These are phyloP conservation scores for Agrochola litura DNA, from an alignment of 2,888 invertebrate species.

Conservation along the genomic window DNA sequence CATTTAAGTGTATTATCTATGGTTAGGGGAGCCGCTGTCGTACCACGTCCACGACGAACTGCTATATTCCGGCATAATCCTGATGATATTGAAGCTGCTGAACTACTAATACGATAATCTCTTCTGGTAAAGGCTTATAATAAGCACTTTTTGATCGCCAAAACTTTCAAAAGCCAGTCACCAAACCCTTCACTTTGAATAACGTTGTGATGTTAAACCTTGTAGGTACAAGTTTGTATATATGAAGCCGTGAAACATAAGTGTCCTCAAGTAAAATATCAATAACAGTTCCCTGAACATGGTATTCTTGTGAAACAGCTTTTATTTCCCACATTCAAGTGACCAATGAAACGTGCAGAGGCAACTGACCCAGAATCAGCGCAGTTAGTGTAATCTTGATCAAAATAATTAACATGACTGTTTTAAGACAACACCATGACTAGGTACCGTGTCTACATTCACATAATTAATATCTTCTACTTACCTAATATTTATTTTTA, in stretches of 20 bases:
- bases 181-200: conserved; percentile 17
- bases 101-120: too few species aligned
- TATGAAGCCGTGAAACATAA: too few species aligned
- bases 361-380: conserved; percentile 50
- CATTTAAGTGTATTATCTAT: too few species aligned
- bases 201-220: not conserved
- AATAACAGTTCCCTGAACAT: too few species aligned
- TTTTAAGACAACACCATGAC: not conserved
- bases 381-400: conserved; percentile 33
- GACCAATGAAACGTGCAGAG: conserved; percentile 1
- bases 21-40: too few species aligned
- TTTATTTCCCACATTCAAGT: conserved; percentile 32
- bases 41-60: too few species aligned
- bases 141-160: not conserved
- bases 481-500: too few species aligned
- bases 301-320: conserved; percentile 38
- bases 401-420: not conserved
- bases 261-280: not conserved
- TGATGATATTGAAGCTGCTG: too few species aligned
- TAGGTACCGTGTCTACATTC: too few species aligned
- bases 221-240: not conserved
- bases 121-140: too few species aligned
- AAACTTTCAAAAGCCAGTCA: not conserved
- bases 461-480: too few species aligned
- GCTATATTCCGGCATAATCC: too few species aligned